A percentile compares a stretch with the other conserved stretches of the same genome.
These are phyloP conservation scores for Rhizomys pruinosus DNA, from an alignment of 2,113 vertebrate species.

Conservation along the genomic window DNA sequence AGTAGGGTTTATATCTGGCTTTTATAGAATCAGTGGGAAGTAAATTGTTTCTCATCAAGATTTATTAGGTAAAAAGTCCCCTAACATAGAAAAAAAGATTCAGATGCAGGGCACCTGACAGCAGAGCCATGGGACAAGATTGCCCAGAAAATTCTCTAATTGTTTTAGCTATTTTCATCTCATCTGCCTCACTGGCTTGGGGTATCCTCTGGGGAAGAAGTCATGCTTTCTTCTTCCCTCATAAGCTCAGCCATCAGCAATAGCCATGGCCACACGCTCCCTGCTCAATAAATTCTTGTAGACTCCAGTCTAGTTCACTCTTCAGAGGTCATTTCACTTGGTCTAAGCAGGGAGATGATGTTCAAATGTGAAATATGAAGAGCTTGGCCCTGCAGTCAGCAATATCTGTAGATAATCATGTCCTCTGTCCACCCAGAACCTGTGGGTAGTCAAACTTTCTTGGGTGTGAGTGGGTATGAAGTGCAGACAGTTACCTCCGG, in stretches of 20 bases:
- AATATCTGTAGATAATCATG: slow-evolving; percentile 67
- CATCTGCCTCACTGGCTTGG: background rate
- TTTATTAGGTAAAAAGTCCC: background rate
- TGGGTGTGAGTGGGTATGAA: background rate
- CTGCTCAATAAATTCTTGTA: slow-evolving; percentile 67
- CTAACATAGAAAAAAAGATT: background rate
- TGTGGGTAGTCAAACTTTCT: slow-evolving; percentile 25
- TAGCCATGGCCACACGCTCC: background rate
- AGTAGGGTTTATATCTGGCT: background rate
- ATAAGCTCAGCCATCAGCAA: background rate
- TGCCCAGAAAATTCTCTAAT: background rate
- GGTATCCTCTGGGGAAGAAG: background rate
- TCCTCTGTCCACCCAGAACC: slow-evolving; percentile 50
- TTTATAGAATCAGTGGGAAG: background rate
- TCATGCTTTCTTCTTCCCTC: background rate
- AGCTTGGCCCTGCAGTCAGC: slow-evolving; percentile 27
- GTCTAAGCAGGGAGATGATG: slow-evolving; percentile 37
- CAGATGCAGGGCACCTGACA: background rate
- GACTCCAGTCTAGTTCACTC: slow-evolving; percentile 67
- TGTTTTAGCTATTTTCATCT: slow-evolving; percentile 24
- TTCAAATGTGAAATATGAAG: slow-evolving; percentile 72
- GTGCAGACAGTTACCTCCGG: background rate
- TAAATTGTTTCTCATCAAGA: background rate
- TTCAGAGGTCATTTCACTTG: slow-evolving; percentile 65
- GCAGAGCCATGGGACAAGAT: background rate